phyloP scores from a whole-genome alignment of 2,797 vertebrate genomes.

The Lindbergichthys nudifrons region DNA sequence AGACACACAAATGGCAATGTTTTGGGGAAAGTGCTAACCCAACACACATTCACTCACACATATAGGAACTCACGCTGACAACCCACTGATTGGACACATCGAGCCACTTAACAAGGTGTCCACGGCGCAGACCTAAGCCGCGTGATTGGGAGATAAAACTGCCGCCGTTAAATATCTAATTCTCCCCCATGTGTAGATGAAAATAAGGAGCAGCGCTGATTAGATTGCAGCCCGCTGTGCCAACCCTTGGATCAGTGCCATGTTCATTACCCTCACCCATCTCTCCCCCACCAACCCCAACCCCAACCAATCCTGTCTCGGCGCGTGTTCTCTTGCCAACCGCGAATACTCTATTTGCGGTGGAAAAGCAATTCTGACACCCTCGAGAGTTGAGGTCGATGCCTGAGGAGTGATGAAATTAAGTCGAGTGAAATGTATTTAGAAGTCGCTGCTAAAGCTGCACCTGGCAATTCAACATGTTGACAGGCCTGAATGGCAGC shows the following conservation, averaged over 20 bases:
- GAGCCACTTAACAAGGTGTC: conserved; percentile 64
- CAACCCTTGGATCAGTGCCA: conserved; percentile 42
- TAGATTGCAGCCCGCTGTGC: conserved; percentile 68
- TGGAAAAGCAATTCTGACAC: conserved; percentile 67
- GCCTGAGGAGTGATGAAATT: conserved; percentile 68
- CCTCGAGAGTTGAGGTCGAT: conserved; percentile 50
- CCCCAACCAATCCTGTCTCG: conserved; percentile 47
- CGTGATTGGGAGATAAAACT: conserved; percentile 69
- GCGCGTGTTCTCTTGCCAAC: conserved; percentile 44
- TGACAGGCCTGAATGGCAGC: conserved; percentile 42
- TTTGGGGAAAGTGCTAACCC: conserved; percentile 51
- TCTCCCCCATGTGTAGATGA: conserved; percentile 58
- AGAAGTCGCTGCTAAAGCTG: conserved; percentile 55
- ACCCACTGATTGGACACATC: conserved; percentile 69
- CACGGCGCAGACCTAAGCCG: conserved; percentile 37
- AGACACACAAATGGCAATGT: conserved; percentile 56
- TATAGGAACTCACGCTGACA: conserved; percentile 39
- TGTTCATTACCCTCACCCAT: conserved; percentile 56
- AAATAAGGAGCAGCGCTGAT: conserved; percentile 70
- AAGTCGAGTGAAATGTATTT: conserved; percentile 63
- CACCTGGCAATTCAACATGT: conserved; percentile 54
- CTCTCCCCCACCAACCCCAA: conserved; percentile 18
- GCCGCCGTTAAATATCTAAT: conserved; percentile 64
- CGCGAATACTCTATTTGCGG: conserved; percentile 51
- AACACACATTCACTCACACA: conserved; percentile 42